Evolutionary conservation across 2,888 invertebrate genomes (phyloP), one percentile per base, ranked within the genome.

Genomic region (Eupeodes luniger): DNA sequence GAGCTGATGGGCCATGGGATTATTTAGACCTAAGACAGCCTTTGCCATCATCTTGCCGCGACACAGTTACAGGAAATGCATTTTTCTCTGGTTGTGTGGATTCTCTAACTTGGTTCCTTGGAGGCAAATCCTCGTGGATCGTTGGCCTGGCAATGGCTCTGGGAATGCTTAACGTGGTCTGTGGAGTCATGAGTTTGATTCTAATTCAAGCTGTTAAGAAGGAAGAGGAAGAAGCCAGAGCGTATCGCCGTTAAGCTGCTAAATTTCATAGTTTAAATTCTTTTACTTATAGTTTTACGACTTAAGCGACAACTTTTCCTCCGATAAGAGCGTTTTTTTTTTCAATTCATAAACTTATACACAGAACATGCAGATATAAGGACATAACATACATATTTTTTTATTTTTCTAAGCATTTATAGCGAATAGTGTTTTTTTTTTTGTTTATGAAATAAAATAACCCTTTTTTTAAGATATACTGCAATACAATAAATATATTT

Each of bases 81-180:
- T 98, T 96, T 94, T 97, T 96, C 94, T 96, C 97, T 91, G 98
- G 98, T 19, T 98, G 98, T 91, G 96, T 97, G 3, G 97, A 97
- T 89, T 97, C 97, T 91, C 94, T 98, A 90, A 97, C 97, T n/a
- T 97, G 97, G 96, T 97, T 96, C 93, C 94, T 98, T 90, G 97
- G 98, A 92, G 96, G 96, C 80, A 96, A 97, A 93, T 96, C 97
- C 12, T 95, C 96, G 47, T 98, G 98, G 97, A 94, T 98, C 53
- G 96, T 97, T 11, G 97, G 96, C 5, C 94, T 98, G 27, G 96
- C 97, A 0, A 95, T 98, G 91, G 94, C 96, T 4, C 94, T 97
- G 74, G 97, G 96, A 91, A 95, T 97, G 94, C 94, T 98, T 78
- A 96, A 97, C 93, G 97, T 98, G 5, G 93, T 97, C 77, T 96